Base-by-base conservation (phyloP, 2,113 vertebrate genomes). In the Epinephelus moara region DNA sequence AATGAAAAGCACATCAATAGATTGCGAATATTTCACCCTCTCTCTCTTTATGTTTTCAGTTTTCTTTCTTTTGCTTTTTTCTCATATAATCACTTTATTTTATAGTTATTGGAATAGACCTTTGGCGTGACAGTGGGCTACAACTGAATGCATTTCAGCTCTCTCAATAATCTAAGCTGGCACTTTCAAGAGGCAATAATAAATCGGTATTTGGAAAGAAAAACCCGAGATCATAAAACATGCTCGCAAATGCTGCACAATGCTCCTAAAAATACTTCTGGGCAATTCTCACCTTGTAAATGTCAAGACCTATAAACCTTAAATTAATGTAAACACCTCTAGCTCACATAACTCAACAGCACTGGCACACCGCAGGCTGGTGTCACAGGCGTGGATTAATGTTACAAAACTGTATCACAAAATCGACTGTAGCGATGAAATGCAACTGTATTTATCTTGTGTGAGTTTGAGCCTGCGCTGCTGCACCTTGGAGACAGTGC, bases 281-380 rank as follows among this genome's bases (percentile, higher is more conserved):
- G 59, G 42, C 56, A 69, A 72, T 68, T 84, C 56, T 85, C 19
- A 83, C 77, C 62, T 85, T 73, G 23, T 84, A 88, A 85, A 90
- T 87, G 72, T 77, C 80, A 78, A 81, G 69, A 83, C 66, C 59
- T 81, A 62, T 82, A 71, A 81, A 87, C 23, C 33, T 76, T 30
- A 80, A 85, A 88, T 76, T 13, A 75, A 85, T 79, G 74, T 64
- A 81, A 76, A 89, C 77, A 78, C 71, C 61, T 82, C 30, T 18
- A 45, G 61, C 55, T 82, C 45, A 49, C 64, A 84, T 84, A 69
- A 68, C 67, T 82, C 72, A 84, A 42, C 52, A 57, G 1, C 3
- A 17, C 52, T 80, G 50, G 49, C 30, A 72, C 6, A 30, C 67
- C 53, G 76, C 57, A 70, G 49, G 33, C 14, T 23, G 45, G 47